Conservation (phyloP, 2,113 vertebrate species). For the Todiramphus chloris region DNA sequence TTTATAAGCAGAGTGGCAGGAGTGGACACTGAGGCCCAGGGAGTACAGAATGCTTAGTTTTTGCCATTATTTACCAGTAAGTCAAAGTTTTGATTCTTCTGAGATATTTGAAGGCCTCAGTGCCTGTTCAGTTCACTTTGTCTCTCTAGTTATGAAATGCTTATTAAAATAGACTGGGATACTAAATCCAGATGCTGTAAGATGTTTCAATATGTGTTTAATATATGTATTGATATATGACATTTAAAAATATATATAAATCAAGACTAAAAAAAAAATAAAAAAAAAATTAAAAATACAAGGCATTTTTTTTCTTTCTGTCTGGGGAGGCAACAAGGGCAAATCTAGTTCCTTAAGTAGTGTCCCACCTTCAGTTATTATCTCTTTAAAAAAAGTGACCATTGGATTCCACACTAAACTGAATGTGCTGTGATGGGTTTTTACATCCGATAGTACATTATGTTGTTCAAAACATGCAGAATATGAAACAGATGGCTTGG, state of each 20-base stretch:
- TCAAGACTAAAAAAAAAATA: neutral
- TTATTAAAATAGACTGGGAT: neutral
- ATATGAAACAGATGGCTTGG: conserved; percentile 41
- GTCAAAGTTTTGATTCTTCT: neutral
- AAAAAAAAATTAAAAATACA: neutral
- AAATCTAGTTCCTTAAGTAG: neutral
- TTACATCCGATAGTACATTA: neutral
- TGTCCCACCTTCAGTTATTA: neutral
- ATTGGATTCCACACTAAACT: neutral
- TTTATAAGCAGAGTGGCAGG: neutral
- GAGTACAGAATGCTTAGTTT: neutral
- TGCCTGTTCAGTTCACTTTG: neutral
- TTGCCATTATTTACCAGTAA: neutral
- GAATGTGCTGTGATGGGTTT: neutral
- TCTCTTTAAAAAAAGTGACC: conserved; percentile 15
- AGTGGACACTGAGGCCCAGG: neutral
- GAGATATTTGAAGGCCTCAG: neutral
- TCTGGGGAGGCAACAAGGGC: neutral
- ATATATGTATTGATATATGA: neutral
- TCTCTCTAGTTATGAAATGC: neutral
- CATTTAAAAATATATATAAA: neutral
- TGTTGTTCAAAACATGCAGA: neutral
- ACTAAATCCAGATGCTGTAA: neutral
- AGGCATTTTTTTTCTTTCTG: neutral
- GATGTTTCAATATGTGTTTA: neutral